A percentile compares a stretch with the other conserved stretches of the same genome.
phyloP scores from a whole-genome alignment of 2,888 invertebrate species.

The Oxycera nigricornis region DNA sequence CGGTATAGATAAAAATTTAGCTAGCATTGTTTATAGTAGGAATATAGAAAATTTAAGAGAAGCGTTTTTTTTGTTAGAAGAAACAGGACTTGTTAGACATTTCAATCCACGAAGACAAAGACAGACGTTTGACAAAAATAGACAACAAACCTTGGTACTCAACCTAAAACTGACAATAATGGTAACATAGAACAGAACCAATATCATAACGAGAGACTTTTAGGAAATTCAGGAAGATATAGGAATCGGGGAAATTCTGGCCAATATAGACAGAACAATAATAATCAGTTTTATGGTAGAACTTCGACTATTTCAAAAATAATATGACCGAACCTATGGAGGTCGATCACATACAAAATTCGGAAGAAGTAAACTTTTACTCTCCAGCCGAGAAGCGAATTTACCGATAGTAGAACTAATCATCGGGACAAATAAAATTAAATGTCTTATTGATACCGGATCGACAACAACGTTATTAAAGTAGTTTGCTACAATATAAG shows the following conservation, averaged over 20 bases:
- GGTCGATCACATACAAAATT: not conserved
- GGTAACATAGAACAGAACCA: not conserved
- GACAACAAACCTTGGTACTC: not conserved
- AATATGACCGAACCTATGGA: constrained; percentile 15
- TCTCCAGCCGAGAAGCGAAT: not conserved
- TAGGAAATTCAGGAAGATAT: not conserved
- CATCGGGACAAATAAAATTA: constrained; percentile 2
- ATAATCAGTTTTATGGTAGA: not conserved
- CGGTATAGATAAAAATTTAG: constrained; percentile 40
- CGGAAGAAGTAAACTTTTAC: constrained; percentile 26
- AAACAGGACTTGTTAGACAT: constrained; percentile 43
- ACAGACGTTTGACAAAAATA: not conserved
- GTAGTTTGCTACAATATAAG: not conserved
- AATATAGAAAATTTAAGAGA: constrained; percentile 43
- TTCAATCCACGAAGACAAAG: not conserved
- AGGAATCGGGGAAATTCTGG: not conserved
- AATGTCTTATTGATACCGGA: constrained; percentile 29
- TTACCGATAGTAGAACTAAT: constrained; percentile 40
- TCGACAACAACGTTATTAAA: constrained; percentile 18
- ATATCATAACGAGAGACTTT: not conserved
- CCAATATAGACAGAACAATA: constrained; percentile 26
- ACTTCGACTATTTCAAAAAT: too few species aligned
- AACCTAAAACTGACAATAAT: not conserved
- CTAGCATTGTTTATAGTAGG: constrained; percentile 46
- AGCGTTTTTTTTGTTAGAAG: constrained; percentile 45